Conservation (phyloP, 2,797 vertebrate genomes). For the Oreortyx pictus region DNA sequence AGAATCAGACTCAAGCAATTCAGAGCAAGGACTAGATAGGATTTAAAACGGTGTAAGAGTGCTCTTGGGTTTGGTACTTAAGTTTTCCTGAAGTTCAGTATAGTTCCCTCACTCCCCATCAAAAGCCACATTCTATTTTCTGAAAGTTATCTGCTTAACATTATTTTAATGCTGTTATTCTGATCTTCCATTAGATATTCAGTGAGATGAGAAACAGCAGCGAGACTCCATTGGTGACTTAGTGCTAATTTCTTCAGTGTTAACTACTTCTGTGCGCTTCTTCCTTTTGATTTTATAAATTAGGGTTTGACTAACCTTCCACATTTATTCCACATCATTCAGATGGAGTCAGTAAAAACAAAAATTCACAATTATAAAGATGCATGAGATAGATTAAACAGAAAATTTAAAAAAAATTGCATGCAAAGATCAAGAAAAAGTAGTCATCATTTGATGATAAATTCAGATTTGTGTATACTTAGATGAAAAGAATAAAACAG, state of each 20-base stretch:
- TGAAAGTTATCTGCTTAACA: not conserved
- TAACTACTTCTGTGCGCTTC: not conserved
- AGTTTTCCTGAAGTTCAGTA: not conserved
- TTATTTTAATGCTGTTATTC: not conserved
- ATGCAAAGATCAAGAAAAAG: not conserved
- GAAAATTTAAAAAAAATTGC: not conserved
- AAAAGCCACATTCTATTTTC: not conserved
- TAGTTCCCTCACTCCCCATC: not conserved
- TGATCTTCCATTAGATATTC: not conserved
- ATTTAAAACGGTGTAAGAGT: not conserved
- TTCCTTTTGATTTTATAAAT: not conserved
- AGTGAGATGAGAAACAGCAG: not conserved
- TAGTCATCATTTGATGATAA: not conserved
- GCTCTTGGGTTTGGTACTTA: not conserved
- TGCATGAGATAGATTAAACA: not conserved
- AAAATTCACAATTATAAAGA: not conserved
- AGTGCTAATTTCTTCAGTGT: not conserved
- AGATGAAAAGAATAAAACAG: not conserved
- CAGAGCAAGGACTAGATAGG: not conserved
- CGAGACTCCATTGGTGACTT: not conserved
- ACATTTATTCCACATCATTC: not conserved
- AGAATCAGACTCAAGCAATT: not conserved
- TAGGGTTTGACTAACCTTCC: not conserved
- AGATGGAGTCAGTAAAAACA: not conserved
- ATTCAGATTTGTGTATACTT: not conserved